Evolutionary conservation across 2,113 vertebrate species (phyloP).

Genomic region (Kryptolebias marmoratus): DNA sequence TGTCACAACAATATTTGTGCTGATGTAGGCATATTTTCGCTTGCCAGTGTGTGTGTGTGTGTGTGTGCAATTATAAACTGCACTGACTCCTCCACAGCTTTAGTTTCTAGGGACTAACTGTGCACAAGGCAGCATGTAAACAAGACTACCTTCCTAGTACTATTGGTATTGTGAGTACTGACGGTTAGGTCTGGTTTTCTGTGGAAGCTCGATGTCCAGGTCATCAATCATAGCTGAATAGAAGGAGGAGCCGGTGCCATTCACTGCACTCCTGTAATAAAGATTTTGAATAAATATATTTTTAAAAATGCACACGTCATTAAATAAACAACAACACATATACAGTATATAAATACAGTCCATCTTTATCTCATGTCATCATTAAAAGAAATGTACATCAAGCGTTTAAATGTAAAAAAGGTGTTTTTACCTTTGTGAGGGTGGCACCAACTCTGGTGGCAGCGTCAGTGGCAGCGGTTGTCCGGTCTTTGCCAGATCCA

Average conservation of each 20-base stretch:
- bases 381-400: background rate
- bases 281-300: slow-evolving; percentile 4
- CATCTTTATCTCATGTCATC: background rate
- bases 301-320: background rate
- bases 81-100: background rate
- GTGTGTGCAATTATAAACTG: too few species aligned
- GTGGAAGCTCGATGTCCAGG: slow-evolving; percentile 81
- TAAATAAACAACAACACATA: background rate
- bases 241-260: slow-evolving; percentile 83
- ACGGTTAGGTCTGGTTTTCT: slow-evolving; percentile 84
- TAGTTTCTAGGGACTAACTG: background rate
- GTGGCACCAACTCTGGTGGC: slow-evolving; percentile 89
- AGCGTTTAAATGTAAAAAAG: background rate
- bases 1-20: too few species aligned
- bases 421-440: slow-evolving; percentile 84
- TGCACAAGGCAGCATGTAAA: slow-evolving; percentile 3
- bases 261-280: slow-evolving; percentile 74
- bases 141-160: background rate
- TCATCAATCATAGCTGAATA: slow-evolving; percentile 86
- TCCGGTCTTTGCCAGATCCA: slow-evolving; percentile 90
- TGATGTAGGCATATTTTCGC: too few species aligned
- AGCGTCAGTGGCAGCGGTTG: slow-evolving; percentile 89
- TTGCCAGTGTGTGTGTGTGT: too few species aligned
- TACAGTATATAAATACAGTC: background rate
- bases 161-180: slow-evolving; percentile 31